Percentiles rank a stretch among this genome's conserved stretches.
Conservation (phyloP, 2,797 vertebrate species). For the Lacerta viridis region DNA sequence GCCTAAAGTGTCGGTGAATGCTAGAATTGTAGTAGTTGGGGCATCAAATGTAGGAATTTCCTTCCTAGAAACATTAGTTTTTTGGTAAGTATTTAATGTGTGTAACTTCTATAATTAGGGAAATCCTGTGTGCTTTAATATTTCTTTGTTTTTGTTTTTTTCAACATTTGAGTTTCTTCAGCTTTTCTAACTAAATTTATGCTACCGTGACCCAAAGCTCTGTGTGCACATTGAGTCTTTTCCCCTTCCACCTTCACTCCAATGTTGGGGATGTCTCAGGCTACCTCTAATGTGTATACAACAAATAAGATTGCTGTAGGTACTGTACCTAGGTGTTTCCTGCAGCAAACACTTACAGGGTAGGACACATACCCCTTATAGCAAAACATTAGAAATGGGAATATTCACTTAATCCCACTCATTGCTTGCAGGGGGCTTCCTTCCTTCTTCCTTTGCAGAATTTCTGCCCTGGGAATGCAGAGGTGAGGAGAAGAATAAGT, state of each 20-base stretch:
- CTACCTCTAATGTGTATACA: not conserved
- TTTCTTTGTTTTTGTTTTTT: too few species aligned
- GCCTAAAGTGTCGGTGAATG: slow-evolving; percentile 87
- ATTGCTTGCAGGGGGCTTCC: not conserved
- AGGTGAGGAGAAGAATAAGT: not conserved
- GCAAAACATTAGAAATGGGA: not conserved
- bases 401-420: not conserved
- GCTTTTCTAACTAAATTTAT: too few species aligned
- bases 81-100: slow-evolving; percentile 84
- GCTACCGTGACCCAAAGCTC: not conserved
- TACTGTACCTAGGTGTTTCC: not conserved
- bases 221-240: not conserved
- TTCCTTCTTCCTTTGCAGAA: not conserved
- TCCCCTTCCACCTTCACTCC: not conserved
- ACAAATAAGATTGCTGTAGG: not conserved
- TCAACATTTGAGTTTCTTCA: not conserved
- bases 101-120: not conserved
- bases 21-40: slow-evolving; percentile 92
- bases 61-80: slow-evolving; percentile 89
- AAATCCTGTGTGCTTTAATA: too few species aligned
- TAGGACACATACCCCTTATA: not conserved
- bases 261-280: not conserved
- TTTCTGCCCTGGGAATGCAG: not conserved
- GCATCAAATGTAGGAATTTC: slow-evolving; percentile 91
- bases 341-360: not conserved